Conservation (phyloP, 2,797 vertebrate genomes). For the Sternarchorhynchus goeldii region DNA sequence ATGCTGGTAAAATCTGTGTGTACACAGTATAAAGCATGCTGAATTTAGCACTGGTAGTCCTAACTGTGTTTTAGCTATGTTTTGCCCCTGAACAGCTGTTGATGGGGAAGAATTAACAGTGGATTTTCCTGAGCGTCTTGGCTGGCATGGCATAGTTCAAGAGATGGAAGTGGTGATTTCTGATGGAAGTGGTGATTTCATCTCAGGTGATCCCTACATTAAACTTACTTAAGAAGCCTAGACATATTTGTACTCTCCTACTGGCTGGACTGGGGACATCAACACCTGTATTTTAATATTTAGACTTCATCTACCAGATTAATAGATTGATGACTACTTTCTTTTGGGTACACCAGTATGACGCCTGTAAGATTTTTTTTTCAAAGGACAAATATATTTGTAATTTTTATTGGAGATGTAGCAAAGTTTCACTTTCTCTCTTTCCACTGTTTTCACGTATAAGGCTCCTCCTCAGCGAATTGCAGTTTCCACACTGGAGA, state of each 20-base stretch:
- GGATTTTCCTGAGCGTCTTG: slow-evolving; percentile 39
- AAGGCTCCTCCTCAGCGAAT: not conserved
- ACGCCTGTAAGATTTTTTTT: too few species aligned
- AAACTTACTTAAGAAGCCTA: too few species aligned
- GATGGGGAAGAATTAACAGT: slow-evolving; percentile 22
- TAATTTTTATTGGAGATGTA: not conserved
- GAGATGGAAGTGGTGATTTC: slow-evolving; percentile 37
- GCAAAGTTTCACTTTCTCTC: not conserved
- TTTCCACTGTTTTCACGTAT: not conserved
- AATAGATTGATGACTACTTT: too few species aligned
- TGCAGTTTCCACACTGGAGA: slow-evolving; percentile 13
- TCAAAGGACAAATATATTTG: too few species aligned
- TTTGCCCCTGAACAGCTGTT: slow-evolving; percentile 6
- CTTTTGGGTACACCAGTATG: too few species aligned
- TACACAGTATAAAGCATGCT: not conserved
- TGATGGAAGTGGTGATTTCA: not conserved
- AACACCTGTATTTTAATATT: too few species aligned
- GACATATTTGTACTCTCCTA: too few species aligned
- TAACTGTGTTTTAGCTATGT: not conserved
- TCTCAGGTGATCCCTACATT: slow-evolving; percentile 27
- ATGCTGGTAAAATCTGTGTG: not conserved
- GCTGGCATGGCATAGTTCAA: slow-evolving; percentile 31
- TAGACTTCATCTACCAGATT: too few species aligned
- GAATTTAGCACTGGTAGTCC: not conserved
- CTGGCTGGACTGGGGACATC: too few species aligned